Evolutionary conservation across 2,888 invertebrate genomes (phyloP), one percentile per base, ranked within the genome.

Genomic region (Atrina japonica): DNA sequence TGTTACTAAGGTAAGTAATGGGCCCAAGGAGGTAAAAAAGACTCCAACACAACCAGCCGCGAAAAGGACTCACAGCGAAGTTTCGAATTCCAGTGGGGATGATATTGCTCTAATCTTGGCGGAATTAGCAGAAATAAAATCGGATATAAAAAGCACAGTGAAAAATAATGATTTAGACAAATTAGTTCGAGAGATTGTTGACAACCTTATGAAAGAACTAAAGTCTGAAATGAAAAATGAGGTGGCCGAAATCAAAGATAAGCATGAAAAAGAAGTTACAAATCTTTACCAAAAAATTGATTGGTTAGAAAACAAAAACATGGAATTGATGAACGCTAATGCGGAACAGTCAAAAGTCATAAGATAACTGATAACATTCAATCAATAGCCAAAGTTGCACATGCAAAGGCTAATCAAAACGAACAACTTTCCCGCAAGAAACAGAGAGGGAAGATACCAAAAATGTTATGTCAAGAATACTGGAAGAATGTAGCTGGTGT

Each of bases 51-150:
- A 35, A 11, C 35, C 35, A 35, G 35, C 23, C 25, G 21, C 47
- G 16, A 52, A 52, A 16, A 52, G 52, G 25, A 52, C 23, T 7
- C 52, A 52, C 23, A 52, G 52, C 25, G 52, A 52, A 25, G 52
- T 52, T 14, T 52, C 52, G 23, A 25, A 52, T 25, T 23, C 52
- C 21, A 52, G 52, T 25, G 52, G 23, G 7, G 52, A 52, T 52
- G 52, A 52, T 21, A 52, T 52, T 18, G 23, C 14, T 3, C n/a
- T 52, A 7, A 25, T 52, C 14, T 6, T 52, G 23, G 14, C 21
- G 21, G 52, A 52, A 52, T 25, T 52, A 25, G 23, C 14, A 18
- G 52, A 52, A 25, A 52, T 52, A 3, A 23, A 25, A 25, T 52
- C 52, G 16, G 52, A 52, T 21, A 18, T 18, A 21, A 52, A 47